These are phyloP conservation scores for Plagiodera versicolora DNA, from an alignment of 2,888 invertebrate species.

Conservation along the genomic window DNA sequence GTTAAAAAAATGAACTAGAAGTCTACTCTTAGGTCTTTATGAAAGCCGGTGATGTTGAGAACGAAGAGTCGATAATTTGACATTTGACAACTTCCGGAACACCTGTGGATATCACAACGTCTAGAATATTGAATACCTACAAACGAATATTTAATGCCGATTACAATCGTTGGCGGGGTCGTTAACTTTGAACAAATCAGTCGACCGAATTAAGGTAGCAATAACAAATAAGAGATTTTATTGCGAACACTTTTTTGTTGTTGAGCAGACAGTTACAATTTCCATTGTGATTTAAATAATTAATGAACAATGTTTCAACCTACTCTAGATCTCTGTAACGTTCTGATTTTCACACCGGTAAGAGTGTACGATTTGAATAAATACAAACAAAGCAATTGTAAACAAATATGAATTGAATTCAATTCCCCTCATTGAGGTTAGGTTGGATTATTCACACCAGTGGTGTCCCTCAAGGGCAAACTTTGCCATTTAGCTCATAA, in stretches of 20 bases:
- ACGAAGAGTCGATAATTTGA: conserved; percentile 13
- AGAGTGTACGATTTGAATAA: neutral
- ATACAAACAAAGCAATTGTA: neutral
- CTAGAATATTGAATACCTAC: no score
- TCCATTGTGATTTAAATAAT: no score
- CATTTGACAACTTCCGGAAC: conserved; percentile 20
- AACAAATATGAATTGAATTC: conserved; percentile 8
- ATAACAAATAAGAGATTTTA: neutral
- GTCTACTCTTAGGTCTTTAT: no score
- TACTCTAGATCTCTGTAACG: no score
- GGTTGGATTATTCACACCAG: neutral
- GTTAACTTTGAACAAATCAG: neutral
- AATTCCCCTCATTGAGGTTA: conserved; percentile 9
- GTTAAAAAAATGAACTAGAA: no score
- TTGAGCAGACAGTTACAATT: neutral
- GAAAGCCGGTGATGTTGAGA: neutral
- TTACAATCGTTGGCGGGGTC: neutral
- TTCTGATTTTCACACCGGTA: no score
- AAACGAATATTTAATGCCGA: neutral
- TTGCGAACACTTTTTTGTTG: neutral
- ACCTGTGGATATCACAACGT: conserved; percentile 17
- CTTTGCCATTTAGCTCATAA: no score
- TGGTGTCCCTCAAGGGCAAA: neutral
- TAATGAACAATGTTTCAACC: no score
- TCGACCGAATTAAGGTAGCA: neutral